Conservation (phyloP, 2,113 vertebrate genomes). For the Oplegnathus fasciatus region DNA sequence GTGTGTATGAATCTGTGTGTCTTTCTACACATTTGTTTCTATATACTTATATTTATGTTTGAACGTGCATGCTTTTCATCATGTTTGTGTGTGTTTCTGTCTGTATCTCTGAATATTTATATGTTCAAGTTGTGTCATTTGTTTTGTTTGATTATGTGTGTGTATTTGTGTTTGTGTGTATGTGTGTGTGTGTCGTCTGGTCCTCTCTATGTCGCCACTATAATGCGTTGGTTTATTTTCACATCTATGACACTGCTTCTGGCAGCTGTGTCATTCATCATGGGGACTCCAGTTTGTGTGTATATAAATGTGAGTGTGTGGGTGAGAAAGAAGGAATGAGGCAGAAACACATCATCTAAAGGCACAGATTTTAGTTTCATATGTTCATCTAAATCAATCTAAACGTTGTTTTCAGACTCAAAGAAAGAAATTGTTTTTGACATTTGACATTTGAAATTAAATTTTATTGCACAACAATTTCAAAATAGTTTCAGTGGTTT, state of each 20-base stretch:
- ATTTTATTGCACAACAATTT: slow-evolving; percentile 5
- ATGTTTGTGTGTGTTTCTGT: slow-evolving; percentile 66
- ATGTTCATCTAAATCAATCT: too few relatives aligned
- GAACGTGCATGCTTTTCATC: slow-evolving; percentile 45
- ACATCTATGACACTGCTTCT: slow-evolving; percentile 40
- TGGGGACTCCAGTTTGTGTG: slow-evolving; percentile 13
- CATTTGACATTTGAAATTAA: too few relatives aligned
- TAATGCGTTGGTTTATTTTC: slow-evolving; percentile 70
- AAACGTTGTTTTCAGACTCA: not conserved
- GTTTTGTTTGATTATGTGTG: slow-evolving; percentile 36
- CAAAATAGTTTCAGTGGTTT: slow-evolving; percentile 24
- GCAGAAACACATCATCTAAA: not conserved
- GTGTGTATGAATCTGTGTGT: slow-evolving; percentile 20
- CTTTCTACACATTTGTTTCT: slow-evolving; percentile 13
- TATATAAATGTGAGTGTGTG: slow-evolving; percentile 6
- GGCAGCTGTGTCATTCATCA: slow-evolving; percentile 55
- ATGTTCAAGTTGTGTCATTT: slow-evolving; percentile 60
- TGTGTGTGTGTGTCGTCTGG: slow-evolving; percentile 49
- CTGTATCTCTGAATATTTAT: slow-evolving; percentile 57
- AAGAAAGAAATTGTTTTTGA: not conserved
- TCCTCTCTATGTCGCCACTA: slow-evolving; percentile 57
- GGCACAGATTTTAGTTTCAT: not conserved
- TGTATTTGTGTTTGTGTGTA: slow-evolving; percentile 21
- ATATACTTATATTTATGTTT: slow-evolving; percentile 34
- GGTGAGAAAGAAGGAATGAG: not conserved